A percentile compares a stretch with the other conserved stretches of the same genome.
These are phyloP conservation scores for Nannoperca obscura DNA, from an alignment of 2,797 vertebrate species.

Conservation along the genomic window DNA sequence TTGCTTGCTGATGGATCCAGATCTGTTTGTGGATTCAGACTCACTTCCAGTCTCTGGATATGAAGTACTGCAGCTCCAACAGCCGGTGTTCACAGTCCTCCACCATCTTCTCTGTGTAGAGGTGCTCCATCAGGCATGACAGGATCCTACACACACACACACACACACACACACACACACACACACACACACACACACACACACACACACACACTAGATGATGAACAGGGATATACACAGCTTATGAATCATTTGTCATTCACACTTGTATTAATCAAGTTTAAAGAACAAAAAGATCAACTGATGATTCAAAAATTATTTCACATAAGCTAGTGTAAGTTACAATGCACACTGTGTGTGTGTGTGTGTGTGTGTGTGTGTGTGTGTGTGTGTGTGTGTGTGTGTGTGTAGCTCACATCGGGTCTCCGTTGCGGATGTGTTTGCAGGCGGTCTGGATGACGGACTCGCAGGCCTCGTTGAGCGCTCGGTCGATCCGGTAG, in stretches of 20 bases:
- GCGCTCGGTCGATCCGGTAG: slow-evolving; percentile 94
- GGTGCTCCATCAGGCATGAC: slow-evolving; percentile 96
- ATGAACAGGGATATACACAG: not conserved
- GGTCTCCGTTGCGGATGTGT: slow-evolving; percentile 95
- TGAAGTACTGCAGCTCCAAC: slow-evolving; percentile 96
- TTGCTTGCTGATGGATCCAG: not conserved
- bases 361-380: not conserved
- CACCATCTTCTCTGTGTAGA: slow-evolving; percentile 98
- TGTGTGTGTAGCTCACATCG: slow-evolving; percentile 86
- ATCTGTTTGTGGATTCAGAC: slow-evolving; percentile 57
- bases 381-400: not conserved
- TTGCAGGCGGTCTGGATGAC: slow-evolving; percentile 98
- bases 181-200: slow-evolving; percentile 10
- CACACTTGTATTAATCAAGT: not conserved
- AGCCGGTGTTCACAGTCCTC: slow-evolving; percentile 95
- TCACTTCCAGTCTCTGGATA: slow-evolving; percentile 98
- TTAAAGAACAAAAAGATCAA: not conserved
- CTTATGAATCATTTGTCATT: not conserved
- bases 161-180: slow-evolving; percentile 20
- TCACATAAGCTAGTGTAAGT: too few species aligned
- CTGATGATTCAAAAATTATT: not conserved
- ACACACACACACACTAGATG: not conserved
- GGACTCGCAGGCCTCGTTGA: slow-evolving; percentile 96
- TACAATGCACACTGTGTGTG: not conserved
- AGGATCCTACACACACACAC: slow-evolving; percentile 87